Percentiles rank a stretch among this genome's conserved stretches.
Conservation (phyloP, 2,113 vertebrate species). For the Grantiella picta region DNA sequence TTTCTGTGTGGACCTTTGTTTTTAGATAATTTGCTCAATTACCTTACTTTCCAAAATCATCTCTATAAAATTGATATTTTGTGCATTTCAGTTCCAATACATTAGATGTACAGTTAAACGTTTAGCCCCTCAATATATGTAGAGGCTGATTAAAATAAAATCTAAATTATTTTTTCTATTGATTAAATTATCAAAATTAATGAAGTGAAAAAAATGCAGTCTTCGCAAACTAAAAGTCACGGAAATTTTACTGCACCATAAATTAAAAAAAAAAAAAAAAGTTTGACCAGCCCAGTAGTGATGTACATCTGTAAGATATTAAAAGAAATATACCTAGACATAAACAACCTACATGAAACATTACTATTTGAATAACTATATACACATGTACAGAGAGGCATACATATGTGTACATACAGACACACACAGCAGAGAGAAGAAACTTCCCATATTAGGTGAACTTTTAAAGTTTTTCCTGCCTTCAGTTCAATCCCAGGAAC, state of each 20-base stretch:
- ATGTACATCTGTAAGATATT: not conserved
- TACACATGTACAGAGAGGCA: not conserved
- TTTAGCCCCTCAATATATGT: not conserved
- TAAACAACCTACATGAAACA: not conserved
- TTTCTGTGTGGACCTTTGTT: not conserved
- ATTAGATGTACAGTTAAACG: not conserved
- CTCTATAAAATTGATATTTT: not conserved
- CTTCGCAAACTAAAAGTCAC: not conserved
- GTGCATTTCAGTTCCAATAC: not conserved
- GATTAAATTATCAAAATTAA: not conserved
- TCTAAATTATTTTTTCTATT: not conserved
- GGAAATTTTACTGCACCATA: not conserved
- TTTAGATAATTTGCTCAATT: not conserved
- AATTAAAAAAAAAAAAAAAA: not conserved
- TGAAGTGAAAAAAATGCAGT: not conserved
- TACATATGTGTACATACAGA: fast-evolving
- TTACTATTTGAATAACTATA: not conserved
- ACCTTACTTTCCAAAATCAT: not conserved
- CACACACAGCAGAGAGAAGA: not conserved
- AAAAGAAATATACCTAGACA: not conserved
- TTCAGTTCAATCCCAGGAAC: not conserved
- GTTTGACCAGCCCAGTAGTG: not conserved
- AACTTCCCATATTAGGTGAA: not conserved
- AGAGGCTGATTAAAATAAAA: not conserved
- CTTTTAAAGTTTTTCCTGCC: not conserved